Percentiles rank a stretch among this genome's conserved stretches.
phyloP scores from a whole-genome alignment of 2,888 invertebrate species.

The Drosophila putrida region DNA sequence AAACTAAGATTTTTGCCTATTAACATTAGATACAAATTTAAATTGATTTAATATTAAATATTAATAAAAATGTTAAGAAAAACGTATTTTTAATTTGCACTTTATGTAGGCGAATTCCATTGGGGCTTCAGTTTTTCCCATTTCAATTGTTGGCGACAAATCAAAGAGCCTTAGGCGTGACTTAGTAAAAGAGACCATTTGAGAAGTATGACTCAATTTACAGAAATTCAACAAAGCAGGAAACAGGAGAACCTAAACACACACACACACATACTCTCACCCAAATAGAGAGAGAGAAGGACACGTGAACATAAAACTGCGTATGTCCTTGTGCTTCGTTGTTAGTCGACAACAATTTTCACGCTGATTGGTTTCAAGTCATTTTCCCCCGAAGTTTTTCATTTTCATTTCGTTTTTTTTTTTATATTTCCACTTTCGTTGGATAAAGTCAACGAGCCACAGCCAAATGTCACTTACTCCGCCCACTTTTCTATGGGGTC shows the following conservation, averaged over 20 bases:
- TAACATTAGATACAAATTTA: too few relatives aligned
- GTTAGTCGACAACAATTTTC: slow-evolving; percentile 67
- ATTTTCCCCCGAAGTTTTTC: slow-evolving; percentile 61
- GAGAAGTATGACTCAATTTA: slow-evolving; percentile 68
- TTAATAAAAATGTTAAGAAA: too few relatives aligned
- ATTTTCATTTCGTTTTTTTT: slow-evolving; percentile 34
- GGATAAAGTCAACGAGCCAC: slow-evolving; percentile 71
- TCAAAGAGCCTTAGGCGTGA: slow-evolving; percentile 28
- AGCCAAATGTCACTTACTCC: slow-evolving; percentile 64
- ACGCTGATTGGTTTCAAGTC: slow-evolving; percentile 78
- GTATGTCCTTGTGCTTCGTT: slow-evolving; percentile 39
- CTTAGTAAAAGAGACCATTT: slow-evolving; percentile 10
- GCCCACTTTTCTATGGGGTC: slow-evolving; percentile 1
- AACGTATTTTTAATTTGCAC: too few relatives aligned
- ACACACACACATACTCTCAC: slow-evolving; percentile 13
- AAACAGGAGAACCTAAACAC: slow-evolving; percentile 21
- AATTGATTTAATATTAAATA: too few relatives aligned
- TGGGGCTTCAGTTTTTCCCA: slow-evolving; percentile 21
- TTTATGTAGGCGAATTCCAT: neutral
- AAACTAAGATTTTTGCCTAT: too few relatives aligned
- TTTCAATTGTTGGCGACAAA: slow-evolving; percentile 12
- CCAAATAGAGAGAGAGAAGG: slow-evolving; percentile 18
- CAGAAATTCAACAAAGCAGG: slow-evolving; percentile 40
- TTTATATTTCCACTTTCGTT: slow-evolving; percentile 44
- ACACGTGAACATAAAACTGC: slow-evolving; percentile 27